Conservation (phyloP, 2,797 vertebrate species). For the Poecilia picta region DNA sequence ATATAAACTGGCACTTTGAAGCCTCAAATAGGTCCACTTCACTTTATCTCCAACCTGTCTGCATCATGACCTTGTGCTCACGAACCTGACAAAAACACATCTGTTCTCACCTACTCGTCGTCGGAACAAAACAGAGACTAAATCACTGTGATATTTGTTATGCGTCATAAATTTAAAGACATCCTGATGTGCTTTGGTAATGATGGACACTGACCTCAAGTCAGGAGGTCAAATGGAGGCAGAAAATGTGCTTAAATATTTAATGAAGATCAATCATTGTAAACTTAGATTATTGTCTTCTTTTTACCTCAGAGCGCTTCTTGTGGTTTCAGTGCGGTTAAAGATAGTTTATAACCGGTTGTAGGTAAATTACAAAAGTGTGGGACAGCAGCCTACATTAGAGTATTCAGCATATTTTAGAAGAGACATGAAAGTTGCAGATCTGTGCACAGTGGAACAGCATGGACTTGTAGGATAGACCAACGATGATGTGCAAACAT, state of each 20-base stretch:
- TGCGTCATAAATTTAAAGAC: constrained; percentile 17
- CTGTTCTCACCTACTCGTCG: constrained; percentile 30
- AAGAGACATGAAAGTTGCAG: not conserved
- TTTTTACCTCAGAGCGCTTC: constrained; percentile 33
- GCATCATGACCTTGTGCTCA: constrained; percentile 45
- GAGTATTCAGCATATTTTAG: not conserved
- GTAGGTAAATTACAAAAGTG: not conserved
- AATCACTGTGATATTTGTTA: constrained; percentile 24
- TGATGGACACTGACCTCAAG: constrained; percentile 14
- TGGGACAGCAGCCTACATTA: not conserved
- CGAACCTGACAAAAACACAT: constrained; percentile 48
- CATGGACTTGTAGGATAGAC: not conserved
- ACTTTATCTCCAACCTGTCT: constrained; percentile 72
- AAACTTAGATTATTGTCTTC: constrained; percentile 20
- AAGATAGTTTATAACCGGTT: constrained; percentile 9
- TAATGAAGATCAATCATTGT: constrained; percentile 34
- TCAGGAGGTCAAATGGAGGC: constrained; percentile 26
- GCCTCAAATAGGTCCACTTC: constrained; percentile 72
- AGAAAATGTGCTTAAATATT: constrained; percentile 39
- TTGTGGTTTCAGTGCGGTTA: constrained; percentile 5
- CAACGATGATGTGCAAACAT: not conserved
- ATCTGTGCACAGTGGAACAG: not conserved
- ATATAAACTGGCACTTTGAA: constrained; percentile 64
- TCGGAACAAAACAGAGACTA: constrained; percentile 27
- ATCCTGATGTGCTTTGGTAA: constrained; percentile 21